Percentiles rank a stretch among this genome's conserved stretches.
These are phyloP conservation scores for Ectemnius lituratus DNA, from an alignment of 2,888 invertebrate genomes.

Conservation along the genomic window DNA sequence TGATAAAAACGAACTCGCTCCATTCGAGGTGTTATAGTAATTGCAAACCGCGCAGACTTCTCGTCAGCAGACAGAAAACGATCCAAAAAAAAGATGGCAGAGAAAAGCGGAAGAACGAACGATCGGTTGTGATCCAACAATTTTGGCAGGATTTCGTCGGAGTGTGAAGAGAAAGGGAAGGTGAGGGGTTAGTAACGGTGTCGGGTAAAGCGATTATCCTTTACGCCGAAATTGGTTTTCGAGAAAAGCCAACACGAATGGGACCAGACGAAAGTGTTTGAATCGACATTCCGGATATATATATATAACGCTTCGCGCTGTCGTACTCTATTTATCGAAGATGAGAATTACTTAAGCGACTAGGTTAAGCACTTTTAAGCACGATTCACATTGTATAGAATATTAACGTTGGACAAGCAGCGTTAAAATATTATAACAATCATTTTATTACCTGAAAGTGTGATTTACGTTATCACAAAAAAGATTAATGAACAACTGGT, in stretches of 20 bases:
- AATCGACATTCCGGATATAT: constrained; percentile 57
- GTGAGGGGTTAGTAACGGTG: neutral
- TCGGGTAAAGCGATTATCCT: constrained; percentile 17
- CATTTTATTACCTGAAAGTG: too few relatives aligned
- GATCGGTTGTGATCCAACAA: too few relatives aligned
- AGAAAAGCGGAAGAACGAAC: neutral
- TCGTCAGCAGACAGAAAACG: neutral
- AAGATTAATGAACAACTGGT: too few relatives aligned
- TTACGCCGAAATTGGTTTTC: constrained; percentile 41
- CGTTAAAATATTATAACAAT: too few relatives aligned
- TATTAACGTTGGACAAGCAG: too few relatives aligned
- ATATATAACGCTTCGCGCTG: constrained; percentile 2
- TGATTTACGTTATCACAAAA: too few relatives aligned
- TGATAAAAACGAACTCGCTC: too few relatives aligned
- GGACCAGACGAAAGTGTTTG: constrained; percentile 72
- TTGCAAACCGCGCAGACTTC: neutral
- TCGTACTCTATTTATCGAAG: constrained; percentile 16
- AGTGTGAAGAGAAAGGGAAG: neutral
- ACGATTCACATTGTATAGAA: too few relatives aligned
- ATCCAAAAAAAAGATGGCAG: neutral
- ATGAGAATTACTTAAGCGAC: constrained; percentile 22
- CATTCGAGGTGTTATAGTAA: too few relatives aligned
- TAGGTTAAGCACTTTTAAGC: too few relatives aligned
- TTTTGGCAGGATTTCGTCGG: too few relatives aligned
- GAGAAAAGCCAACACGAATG: constrained; percentile 65